Percentiles rank a stretch among this genome's conserved stretches.
Conservation (phyloP, 1,140 invertebrate genomes). For the Aricia agestis region DNA sequence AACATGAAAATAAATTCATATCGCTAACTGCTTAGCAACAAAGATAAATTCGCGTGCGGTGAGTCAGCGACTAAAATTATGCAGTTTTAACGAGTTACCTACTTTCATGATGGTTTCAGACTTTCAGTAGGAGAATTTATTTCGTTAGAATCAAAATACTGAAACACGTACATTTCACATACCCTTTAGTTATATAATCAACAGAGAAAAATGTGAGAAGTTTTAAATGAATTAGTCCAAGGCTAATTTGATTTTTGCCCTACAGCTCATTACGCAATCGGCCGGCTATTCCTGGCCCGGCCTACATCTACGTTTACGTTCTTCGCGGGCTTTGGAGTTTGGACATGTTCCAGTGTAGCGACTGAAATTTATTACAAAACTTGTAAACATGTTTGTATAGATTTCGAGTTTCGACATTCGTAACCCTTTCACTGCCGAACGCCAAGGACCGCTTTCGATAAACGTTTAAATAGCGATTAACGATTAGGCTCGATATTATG, state of each 20-base stretch:
- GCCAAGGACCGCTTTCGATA: background rate
- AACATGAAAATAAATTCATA: conserved; percentile 2
- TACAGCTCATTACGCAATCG: background rate
- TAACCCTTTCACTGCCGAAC: background rate
- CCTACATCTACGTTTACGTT: background rate
- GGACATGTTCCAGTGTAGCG: background rate
- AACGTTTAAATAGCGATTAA: background rate
- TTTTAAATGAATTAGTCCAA: conserved; percentile 1
- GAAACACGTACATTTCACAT: background rate
- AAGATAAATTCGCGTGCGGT: background rate
- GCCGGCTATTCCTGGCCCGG: background rate
- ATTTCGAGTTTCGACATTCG: background rate
- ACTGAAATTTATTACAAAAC: conserved; percentile 3
- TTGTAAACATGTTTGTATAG: conserved; percentile 1
- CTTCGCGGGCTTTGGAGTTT: background rate
- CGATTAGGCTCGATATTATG: background rate
- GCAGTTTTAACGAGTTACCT: conserved; percentile 1
- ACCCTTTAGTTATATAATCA: background rate
- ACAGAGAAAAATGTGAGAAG: background rate
- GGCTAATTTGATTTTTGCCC: background rate
- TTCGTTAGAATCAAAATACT: no score
- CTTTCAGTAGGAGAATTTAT: background rate
- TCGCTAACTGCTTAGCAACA: background rate
- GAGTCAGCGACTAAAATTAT: conserved; percentile 1
- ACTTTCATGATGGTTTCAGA: background rate